These are phyloP conservation scores for Adelphocoris suturalis DNA, from an alignment of 2,888 invertebrate species.

Conservation along the genomic window DNA sequence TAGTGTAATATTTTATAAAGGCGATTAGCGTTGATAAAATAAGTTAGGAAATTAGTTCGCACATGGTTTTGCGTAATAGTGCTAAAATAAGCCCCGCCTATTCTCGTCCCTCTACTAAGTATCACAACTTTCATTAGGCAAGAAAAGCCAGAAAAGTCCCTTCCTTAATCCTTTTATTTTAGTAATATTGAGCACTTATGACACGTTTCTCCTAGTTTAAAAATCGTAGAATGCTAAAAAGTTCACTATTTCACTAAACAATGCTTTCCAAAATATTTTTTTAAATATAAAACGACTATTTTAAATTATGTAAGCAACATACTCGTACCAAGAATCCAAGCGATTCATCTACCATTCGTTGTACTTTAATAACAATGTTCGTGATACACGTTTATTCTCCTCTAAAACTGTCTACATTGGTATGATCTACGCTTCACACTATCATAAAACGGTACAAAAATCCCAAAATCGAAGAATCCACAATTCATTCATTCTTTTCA, in stretches of 20 bases:
- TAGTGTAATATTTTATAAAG: constrained; percentile 15
- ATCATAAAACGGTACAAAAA: neutral
- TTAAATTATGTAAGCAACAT: neutral
- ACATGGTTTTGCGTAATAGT: constrained; percentile 1
- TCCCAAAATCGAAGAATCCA: neutral
- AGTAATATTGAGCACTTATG: constrained; percentile 56
- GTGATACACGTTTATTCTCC: neutral
- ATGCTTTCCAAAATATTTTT: neutral
- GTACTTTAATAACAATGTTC: neutral
- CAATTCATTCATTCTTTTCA: neutral
- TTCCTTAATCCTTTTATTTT: constrained; percentile 23
- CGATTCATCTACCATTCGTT: constrained; percentile 23
- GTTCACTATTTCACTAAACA: neutral
- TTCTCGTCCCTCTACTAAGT: constrained; percentile 16
- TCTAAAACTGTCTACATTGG: neutral
- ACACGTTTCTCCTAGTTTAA: constrained; percentile 32
- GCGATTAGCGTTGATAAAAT: constrained; percentile 21
- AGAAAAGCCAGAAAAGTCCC: constrained; percentile 36
- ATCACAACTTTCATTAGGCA: constrained; percentile 51
- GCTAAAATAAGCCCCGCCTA: constrained; percentile 11
- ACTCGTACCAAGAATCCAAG: neutral
- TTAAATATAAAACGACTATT: neutral
- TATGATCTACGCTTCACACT: neutral
- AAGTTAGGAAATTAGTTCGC: constrained; percentile 39
- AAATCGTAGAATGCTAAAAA: constrained; percentile 38